phyloP scores from a whole-genome alignment of 2,797 vertebrate species.

The Lithobates sylvaticus region DNA sequence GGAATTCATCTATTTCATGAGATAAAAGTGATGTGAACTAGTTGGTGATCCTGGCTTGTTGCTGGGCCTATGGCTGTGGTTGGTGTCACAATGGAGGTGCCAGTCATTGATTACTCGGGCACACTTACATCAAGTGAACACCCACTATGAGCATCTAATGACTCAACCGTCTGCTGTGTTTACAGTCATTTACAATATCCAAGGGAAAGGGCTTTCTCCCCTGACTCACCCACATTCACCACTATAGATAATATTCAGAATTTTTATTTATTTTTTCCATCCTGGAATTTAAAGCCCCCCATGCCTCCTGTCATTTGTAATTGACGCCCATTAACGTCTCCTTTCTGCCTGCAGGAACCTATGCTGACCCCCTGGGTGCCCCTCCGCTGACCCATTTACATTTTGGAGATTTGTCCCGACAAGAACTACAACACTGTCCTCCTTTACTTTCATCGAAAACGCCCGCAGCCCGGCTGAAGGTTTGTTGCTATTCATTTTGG shows the following conservation, averaged over 20 bases:
- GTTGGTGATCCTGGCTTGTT: background rate
- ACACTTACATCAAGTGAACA: constrained; percentile 28
- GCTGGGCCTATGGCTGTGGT: constrained; percentile 17
- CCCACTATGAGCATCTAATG: constrained; percentile 24
- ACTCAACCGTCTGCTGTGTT: constrained; percentile 23
- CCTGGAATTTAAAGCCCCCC: background rate
- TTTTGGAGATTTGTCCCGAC: constrained; percentile 69
- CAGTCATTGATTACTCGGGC: constrained; percentile 17
- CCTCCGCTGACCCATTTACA: constrained; percentile 62
- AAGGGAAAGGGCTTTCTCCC: constrained; percentile 4
- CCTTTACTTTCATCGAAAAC: constrained; percentile 86
- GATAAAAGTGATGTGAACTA: background rate
- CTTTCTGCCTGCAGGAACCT: constrained; percentile 70
- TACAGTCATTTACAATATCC: constrained; percentile 13
- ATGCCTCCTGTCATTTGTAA: background rate
- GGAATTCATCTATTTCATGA: no score
- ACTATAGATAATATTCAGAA: background rate
- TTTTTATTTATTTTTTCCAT: background rate
- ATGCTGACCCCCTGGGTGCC: constrained; percentile 64
- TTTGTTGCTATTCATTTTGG: constrained; percentile 69
- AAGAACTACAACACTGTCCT: constrained; percentile 81
- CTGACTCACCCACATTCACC: constrained; percentile 10
- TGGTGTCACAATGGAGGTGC: constrained; percentile 2
- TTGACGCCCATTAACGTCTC: background rate
- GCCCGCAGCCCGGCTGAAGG: constrained; percentile 88